Percentiles rank a stretch among this genome's conserved stretches.
Conservation (phyloP, 2,888 invertebrate genomes). For the Mycogona germanica region DNA sequence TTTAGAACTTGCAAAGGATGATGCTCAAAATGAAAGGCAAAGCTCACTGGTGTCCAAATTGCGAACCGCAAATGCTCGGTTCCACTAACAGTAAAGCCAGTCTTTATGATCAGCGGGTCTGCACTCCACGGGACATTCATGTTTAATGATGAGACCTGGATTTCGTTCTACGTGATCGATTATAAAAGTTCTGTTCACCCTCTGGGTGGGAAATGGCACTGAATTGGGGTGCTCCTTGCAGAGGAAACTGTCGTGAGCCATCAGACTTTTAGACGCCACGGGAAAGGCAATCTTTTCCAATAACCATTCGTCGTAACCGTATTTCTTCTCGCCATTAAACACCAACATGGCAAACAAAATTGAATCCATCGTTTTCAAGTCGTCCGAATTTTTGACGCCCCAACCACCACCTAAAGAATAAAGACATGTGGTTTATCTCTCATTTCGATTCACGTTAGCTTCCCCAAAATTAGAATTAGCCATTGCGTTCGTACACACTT, state of each 20-base stretch:
- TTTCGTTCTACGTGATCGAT: too few relatives aligned
- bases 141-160: not conserved
- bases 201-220: slow-evolving; percentile 7
- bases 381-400: slow-evolving; percentile 10
- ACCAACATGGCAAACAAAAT: not conserved
- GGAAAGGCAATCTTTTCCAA: slow-evolving; percentile 7
- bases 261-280: not conserved
- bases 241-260: slow-evolving; percentile 12
- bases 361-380: not conserved
- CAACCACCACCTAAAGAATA: slow-evolving; percentile 14
- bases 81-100: slow-evolving; percentile 13
- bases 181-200: slow-evolving; percentile 11
- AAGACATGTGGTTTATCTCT: too few relatives aligned
- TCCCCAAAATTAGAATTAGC: too few relatives aligned
- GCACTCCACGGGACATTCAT: slow-evolving; percentile 12
- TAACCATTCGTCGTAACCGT: slow-evolving; percentile 7
- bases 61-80: too few relatives aligned
- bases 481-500: too few relatives aligned
- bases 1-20: too few relatives aligned
- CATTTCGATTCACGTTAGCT: too few relatives aligned
- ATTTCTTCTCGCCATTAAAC: not conserved
- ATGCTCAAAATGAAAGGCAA: too few relatives aligned
- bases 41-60: too few relatives aligned
- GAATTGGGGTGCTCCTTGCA: slow-evolving; percentile 1
- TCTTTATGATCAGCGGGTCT: slow-evolving; percentile 9